Conservation (phyloP, 2,797 vertebrate genomes). For the Myoxocephalus aenaeus region DNA sequence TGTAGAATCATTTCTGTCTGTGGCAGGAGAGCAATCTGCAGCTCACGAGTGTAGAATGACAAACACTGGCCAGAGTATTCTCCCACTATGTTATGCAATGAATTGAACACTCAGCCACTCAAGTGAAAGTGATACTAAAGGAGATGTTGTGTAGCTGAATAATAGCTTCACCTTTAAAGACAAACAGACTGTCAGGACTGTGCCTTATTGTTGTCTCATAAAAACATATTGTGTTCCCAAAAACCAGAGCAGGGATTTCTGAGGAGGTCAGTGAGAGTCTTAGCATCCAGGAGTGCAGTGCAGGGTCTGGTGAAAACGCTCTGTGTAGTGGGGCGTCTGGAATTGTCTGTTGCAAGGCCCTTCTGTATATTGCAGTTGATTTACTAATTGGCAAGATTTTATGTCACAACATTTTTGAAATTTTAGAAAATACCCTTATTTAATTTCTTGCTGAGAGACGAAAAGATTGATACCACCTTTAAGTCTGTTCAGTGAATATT, state of each 20-base stretch:
- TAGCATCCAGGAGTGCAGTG: constrained; percentile 19
- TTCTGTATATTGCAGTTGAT: constrained; percentile 16
- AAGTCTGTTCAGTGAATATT: not conserved
- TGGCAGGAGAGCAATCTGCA: constrained; percentile 26
- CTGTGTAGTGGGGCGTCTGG: constrained; percentile 1
- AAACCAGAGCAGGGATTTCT: constrained; percentile 26
- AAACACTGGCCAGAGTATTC: constrained; percentile 60
- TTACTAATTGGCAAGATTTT: constrained; percentile 11
- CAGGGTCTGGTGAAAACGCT: constrained; percentile 8
- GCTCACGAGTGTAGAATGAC: constrained; percentile 51
- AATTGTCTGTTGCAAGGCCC: constrained; percentile 17
- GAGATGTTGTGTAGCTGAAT: constrained; percentile 24
- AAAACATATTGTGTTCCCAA: constrained; percentile 31
- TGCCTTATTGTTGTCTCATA: constrained; percentile 52
- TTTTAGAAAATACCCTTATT: not conserved
- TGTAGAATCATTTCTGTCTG: constrained; percentile 79
- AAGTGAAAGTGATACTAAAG: constrained; percentile 41
- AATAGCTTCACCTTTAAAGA: constrained; percentile 53
- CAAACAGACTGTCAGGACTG: constrained; percentile 72
- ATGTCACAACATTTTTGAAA: not conserved
- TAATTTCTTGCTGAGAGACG: constrained; percentile 7
- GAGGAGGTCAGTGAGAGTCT: constrained; percentile 34
- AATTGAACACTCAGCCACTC: constrained; percentile 42
- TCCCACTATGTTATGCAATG: constrained; percentile 41
- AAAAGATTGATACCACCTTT: not conserved